Base-by-base conservation (phyloP, 1,140 invertebrate species). In the Papilio polyxenes region DNA sequence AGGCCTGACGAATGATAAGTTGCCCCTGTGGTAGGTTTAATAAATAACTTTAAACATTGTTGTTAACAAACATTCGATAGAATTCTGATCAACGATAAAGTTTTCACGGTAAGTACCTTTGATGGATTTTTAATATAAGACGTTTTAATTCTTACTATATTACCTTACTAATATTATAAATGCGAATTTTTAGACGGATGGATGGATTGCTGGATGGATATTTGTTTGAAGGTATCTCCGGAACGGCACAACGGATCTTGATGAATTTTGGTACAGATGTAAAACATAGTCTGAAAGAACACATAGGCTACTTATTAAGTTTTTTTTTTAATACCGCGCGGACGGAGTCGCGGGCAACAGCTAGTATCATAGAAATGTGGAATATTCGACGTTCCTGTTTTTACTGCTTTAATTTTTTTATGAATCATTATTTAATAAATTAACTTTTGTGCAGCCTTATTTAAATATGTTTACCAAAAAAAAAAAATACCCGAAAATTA, bases 1-100 rank as follows among this genome's bases (percentile, higher is more conserved):
- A 72, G 65, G 23, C 31, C 13, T 17, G 31, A 72, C 31, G 5
- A 72, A 23, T 40, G 31, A 72, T 37, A 6, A 56, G 31, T 72
- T 37, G 31, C 23, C 31, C 31, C 40, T 37, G 65, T 37, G 17
- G 59, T 20, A 5, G 65, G 23, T 6, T 31, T 72, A 72, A 37
- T 72, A 40, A 72, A 72, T 72, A 72, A 72, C 31, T 72, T 72
- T 72, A 72, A 40, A 37, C 65, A 40, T 72, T 72, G 31, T 72
- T 40, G 65, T 15, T 37, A 15, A 72, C 65, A 23, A 62, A 62
- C 40, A 40, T 37, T 37, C 65, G 13, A 72, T 40, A 72, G 65
- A 17, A 72, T 37, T 40, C 65, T 15, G 15, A 40, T 72, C 37
- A 40, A 72, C 31, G 31, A 40, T 72, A 37, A 72, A 72, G 23